These are phyloP conservation scores for Saccostrea cuccullata DNA, from an alignment of 1,140 invertebrate genomes.

Conservation along the genomic window DNA sequence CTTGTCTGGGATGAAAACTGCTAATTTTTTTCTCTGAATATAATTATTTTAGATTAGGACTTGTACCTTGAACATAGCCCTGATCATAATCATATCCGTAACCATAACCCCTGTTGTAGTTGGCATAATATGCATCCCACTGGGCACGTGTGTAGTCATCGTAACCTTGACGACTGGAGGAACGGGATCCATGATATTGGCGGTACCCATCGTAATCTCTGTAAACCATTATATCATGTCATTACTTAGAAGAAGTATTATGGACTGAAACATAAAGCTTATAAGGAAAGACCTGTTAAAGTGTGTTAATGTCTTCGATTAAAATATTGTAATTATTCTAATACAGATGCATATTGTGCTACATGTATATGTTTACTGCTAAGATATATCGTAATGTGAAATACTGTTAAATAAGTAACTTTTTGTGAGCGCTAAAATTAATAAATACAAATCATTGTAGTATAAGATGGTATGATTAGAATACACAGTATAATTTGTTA, in stretches of 20 bases:
- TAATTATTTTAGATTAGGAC: not conserved
- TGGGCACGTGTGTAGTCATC: conserved; percentile 48
- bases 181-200: conserved; percentile 53
- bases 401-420: not conserved
- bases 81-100: conserved; percentile 37
- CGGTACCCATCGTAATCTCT: conserved; percentile 38
- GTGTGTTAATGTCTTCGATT: not conserved
- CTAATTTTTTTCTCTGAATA: too few species aligned
- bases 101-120: conserved; percentile 47
- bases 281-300: not conserved
- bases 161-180: conserved; percentile 63
- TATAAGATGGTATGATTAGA: not conserved
- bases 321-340: not conserved
- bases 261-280: not conserved
- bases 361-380: not conserved
- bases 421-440: not conserved
- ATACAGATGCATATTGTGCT: not conserved
- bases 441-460: not conserved
- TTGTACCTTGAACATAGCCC: conserved; percentile 30
- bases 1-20: not conserved
- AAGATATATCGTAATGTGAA: not conserved
- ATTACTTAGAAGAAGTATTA: not conserved
- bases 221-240: not conserved
- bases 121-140: conserved; percentile 45
- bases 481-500: not conserved